A percentile compares a stretch with the other conserved stretches of the same genome.
Conservation (phyloP, 2,888 invertebrate genomes). For the Epicampocera succincta region DNA sequence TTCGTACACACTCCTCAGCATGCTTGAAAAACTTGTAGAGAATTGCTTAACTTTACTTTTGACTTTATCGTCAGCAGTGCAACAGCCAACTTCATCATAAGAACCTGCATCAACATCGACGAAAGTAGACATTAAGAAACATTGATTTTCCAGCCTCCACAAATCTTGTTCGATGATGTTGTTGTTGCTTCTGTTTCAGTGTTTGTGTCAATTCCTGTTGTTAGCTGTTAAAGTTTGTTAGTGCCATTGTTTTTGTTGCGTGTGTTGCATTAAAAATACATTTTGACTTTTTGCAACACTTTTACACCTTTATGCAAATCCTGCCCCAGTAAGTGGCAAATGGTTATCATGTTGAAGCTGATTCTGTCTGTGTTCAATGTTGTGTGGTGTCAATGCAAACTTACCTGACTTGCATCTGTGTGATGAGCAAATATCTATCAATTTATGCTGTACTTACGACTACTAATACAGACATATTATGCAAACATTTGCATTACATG, state of each 20-base stretch:
- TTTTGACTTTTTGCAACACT: constrained; percentile 72
- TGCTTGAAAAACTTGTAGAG: constrained; percentile 3
- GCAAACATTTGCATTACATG: too few species aligned
- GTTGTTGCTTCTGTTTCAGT: constrained; percentile 67
- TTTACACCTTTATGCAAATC: constrained; percentile 81
- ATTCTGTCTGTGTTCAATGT: constrained; percentile 60
- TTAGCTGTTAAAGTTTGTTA: constrained; percentile 49
- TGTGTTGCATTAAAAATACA: constrained; percentile 70
- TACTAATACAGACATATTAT: too few species aligned
- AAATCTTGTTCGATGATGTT: constrained; percentile 64
- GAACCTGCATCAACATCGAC: constrained; percentile 9
- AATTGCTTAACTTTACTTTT: constrained; percentile 29
- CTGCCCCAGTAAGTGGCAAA: constrained; percentile 68
- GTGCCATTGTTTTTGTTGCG: constrained; percentile 59
- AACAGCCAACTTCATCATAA: constrained; percentile 13
- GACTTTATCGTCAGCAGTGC: background rate
- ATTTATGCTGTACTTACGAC: constrained; percentile 37
- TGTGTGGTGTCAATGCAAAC: constrained; percentile 78
- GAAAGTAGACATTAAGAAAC: constrained; percentile 45
- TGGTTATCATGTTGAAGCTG: constrained; percentile 58
- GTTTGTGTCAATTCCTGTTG: constrained; percentile 63
- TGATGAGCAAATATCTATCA: constrained; percentile 77
- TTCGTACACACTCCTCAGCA: constrained; percentile 8
- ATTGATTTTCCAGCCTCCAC: constrained; percentile 61
- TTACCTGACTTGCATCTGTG: constrained; percentile 79